These are phyloP conservation scores for Delichon dasypus DNA, from an alignment of 2,797 vertebrate species.

Conservation along the genomic window DNA sequence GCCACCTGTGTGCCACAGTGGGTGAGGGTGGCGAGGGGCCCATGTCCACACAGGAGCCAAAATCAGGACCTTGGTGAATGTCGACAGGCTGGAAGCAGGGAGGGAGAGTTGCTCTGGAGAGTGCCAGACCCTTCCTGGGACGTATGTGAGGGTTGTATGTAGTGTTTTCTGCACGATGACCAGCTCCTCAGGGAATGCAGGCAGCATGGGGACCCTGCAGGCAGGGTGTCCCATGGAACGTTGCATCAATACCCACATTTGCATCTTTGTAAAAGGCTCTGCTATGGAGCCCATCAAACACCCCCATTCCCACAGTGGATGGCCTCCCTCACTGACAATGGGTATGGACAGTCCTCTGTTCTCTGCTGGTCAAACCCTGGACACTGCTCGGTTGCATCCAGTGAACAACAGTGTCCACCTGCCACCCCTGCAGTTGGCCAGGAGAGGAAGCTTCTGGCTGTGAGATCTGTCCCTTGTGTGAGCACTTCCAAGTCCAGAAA, in stretches of 20 bases:
- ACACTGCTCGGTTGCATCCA: neutral
- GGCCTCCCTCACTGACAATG: accelerated
- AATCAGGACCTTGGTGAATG: neutral
- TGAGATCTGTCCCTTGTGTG: neutral
- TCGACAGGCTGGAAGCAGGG: neutral
- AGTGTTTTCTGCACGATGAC: accelerated
- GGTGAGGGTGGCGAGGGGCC: accelerated
- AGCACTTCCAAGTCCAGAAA: neutral
- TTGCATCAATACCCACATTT: neutral
- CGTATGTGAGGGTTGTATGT: accelerated
- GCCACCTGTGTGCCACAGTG: neutral
- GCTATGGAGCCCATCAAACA: neutral
- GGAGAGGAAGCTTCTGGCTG: neutral
- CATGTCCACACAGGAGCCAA: neutral
- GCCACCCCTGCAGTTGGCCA: neutral
- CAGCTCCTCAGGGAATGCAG: neutral
- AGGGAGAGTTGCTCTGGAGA: neutral
- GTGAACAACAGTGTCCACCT: neutral
- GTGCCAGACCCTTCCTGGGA: neutral
- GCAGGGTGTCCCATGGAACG: accelerated
- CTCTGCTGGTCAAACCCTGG: neutral
- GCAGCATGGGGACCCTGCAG: neutral
- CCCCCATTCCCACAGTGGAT: accelerated
- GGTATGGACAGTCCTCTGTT: neutral
- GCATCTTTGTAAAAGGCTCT: neutral